Evolutionary conservation across 1,140 invertebrate genomes (phyloP), one percentile per base, ranked within the genome.

Genomic region (Cotesia vestalis): DNA sequence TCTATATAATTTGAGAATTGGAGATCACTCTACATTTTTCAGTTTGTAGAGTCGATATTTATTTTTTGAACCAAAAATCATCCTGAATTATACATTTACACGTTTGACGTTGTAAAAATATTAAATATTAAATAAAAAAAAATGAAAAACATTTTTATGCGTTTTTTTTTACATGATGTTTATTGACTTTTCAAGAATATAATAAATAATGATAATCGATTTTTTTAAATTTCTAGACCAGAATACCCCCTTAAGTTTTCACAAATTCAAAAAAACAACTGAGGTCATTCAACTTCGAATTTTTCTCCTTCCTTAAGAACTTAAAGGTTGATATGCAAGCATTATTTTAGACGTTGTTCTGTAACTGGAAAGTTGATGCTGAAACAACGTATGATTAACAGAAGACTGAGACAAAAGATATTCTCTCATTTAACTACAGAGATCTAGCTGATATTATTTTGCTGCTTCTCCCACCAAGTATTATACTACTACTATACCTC

Each of bases 261-360:
- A 38, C 40, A 53, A 55, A 1, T 68, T 36, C 20, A 57, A 68
- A 53, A 36, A 52, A 3, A 27, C 40, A 20, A 61, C 20, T 38
- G 46, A 71, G 69, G 52, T 72, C 70, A 64, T 57, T 17, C 62
- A 72, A 72, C 63, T 66, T 53, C 46, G 62, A 63, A 72, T 52
- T 72, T 66, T 72, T 34, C 63, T 66, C 63, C 55, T 72, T 72
- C 60, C 35, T 14, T 40, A 2, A 12, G 38, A 27, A n/a, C 5
- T 20, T 51, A 5, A 1, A 14, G 53, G 5, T 35, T 36, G 60
- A 12, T 62, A 34, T 36, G 14, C 62, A 14, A 36, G 12, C 35
- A 62, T 9, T 2, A 40, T 4, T 62, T 62, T 62, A 20, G 14
- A 59, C 9, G 60, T 35, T 62, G 12, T 40, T 62, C 8, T 62